Percentiles rank a stretch among this genome's conserved stretches.
phyloP scores from a whole-genome alignment of 1,140 invertebrate species.

The Chrysopa pallens region DNA sequence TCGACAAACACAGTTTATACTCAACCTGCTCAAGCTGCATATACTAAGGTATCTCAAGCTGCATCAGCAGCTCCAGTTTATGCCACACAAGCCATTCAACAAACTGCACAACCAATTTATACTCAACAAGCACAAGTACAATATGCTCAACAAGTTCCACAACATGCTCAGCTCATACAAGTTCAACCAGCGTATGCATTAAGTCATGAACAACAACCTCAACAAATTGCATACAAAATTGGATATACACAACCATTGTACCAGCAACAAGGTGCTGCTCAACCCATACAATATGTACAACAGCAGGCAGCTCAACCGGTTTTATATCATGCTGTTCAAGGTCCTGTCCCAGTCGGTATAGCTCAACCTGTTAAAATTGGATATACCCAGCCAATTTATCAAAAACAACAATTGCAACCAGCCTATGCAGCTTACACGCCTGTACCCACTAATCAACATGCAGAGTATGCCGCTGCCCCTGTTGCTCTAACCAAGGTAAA shows the following conservation, averaged over 20 bases:
- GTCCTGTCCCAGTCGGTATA: background rate
- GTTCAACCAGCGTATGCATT: background rate
- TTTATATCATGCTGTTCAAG: background rate
- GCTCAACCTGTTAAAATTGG: background rate
- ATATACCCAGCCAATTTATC: background rate
- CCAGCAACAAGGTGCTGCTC: background rate
- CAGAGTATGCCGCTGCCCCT: background rate
- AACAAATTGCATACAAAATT: background rate
- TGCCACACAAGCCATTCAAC: background rate
- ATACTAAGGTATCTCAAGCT: background rate
- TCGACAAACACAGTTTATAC: background rate
- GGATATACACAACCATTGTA: background rate
- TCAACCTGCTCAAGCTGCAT: background rate
- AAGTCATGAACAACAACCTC: background rate
- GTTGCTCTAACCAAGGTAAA: background rate
- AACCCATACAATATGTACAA: background rate
- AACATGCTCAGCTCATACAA: background rate
- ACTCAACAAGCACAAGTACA: background rate
- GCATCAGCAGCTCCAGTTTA: background rate
- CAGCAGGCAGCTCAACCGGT: background rate
- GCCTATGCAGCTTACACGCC: background rate
- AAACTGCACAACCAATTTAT: background rate
- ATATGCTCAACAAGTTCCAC: background rate
- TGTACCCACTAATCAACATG: background rate
- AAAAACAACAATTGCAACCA: background rate